phyloP scores from a whole-genome alignment of 1,140 invertebrate species.

The Pinna nobilis region DNA sequence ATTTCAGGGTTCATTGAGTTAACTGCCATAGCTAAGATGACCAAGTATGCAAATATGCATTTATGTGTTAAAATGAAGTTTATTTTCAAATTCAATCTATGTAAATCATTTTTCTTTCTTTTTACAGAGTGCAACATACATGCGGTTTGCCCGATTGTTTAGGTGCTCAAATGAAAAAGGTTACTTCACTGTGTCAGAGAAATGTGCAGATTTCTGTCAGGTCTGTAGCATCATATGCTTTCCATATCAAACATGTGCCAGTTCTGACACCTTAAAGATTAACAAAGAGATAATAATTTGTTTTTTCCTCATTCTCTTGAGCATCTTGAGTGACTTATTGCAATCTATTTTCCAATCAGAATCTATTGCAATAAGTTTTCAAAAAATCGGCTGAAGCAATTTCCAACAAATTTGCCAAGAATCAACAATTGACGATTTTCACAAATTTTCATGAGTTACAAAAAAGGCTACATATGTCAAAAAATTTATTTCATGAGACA shows the following conservation, averaged over 20 bases:
- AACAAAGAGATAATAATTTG: not conserved
- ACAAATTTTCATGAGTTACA: no score
- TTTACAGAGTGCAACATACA: constrained; percentile 87
- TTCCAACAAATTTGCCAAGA: not conserved
- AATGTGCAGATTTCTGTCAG: constrained; percentile 99
- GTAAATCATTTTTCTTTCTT: constrained; percentile 14
- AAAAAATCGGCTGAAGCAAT: not conserved
- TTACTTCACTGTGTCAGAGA: constrained; percentile 99
- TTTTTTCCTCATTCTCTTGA: not conserved
- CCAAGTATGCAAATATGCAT: no score
- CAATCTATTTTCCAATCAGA: not conserved
- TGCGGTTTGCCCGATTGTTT: constrained; percentile 96
- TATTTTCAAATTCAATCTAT: not conserved
- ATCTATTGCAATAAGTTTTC: not conserved
- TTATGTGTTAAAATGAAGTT: no score
- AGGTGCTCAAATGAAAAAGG: constrained; percentile 99
- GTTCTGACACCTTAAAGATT: no score
- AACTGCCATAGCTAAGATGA: no score
- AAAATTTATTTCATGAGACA: no score
- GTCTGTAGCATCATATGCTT: no score
- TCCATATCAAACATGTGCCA: not conserved
- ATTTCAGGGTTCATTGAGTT: no score
- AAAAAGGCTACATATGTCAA: no score
- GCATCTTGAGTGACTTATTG: not conserved
- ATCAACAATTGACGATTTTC: not conserved